These are phyloP conservation scores for Lasius fuliginosus DNA, from an alignment of 2,888 invertebrate genomes.

Conservation along the genomic window DNA sequence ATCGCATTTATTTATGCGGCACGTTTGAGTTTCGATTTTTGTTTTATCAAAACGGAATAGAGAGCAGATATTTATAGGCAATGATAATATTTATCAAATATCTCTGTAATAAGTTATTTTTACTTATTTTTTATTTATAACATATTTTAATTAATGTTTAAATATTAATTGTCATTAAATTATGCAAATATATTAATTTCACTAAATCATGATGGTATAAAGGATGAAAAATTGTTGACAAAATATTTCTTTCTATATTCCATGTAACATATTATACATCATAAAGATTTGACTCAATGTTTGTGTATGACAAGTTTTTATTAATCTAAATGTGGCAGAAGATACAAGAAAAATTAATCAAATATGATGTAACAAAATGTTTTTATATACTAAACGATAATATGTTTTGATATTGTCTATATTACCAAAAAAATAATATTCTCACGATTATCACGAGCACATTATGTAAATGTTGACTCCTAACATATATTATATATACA, in stretches of 20 bases:
- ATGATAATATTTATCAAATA: not conserved
- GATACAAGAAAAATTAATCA: not conserved
- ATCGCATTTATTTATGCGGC: constrained; percentile 63
- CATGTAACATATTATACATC: not conserved
- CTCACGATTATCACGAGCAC: not conserved
- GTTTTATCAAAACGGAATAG: not conserved
- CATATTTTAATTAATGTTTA: not conserved
- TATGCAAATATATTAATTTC: not conserved
- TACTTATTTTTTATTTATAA: not conserved
- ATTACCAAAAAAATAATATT: not conserved
- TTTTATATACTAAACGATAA: not conserved
- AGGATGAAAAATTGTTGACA: not conserved
- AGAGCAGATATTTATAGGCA: not conserved
- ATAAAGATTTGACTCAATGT: not conserved
- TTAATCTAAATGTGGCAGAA: not conserved
- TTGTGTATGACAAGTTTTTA: not conserved
- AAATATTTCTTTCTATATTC: too few species aligned
- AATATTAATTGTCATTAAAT: not conserved
- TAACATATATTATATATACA: not conserved
- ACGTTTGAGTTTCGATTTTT: constrained; percentile 45
- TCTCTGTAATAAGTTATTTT: not conserved
- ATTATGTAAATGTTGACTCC: not conserved
- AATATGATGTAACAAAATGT: not conserved
- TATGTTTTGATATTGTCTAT: not conserved
- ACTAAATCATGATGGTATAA: not conserved